Percentiles rank a stretch among this genome's conserved stretches.
These are phyloP conservation scores for Rallus limicola DNA, from an alignment of 2,113 vertebrate species.

Conservation along the genomic window DNA sequence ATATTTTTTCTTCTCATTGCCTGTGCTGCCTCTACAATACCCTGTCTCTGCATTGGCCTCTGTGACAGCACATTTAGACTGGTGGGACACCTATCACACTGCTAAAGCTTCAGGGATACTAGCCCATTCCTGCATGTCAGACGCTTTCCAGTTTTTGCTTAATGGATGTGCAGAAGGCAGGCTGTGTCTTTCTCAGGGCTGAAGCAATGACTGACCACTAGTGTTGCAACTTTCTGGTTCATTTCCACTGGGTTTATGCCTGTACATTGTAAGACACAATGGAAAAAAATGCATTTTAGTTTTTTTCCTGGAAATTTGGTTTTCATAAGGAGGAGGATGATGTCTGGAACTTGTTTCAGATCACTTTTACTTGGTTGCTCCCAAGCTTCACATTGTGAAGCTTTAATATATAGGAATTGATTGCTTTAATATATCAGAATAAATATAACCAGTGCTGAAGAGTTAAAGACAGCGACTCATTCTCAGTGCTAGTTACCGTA, in stretches of 20 bases:
- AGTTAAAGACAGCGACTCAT: background rate
- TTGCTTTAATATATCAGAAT: background rate
- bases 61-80: background rate
- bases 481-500: background rate
- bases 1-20: constrained; percentile 15
- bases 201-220: background rate
- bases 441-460: background rate
- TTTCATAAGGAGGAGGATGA: background rate
- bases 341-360: background rate
- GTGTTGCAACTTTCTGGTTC: background rate
- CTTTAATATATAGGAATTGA: background rate
- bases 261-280: background rate
- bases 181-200: background rate
- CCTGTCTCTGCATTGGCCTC: background rate
- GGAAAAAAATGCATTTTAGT: background rate
- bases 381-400: background rate
- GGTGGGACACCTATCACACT: background rate
- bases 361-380: background rate
- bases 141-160: background rate
- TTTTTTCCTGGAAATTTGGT: background rate
- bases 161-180: background rate
- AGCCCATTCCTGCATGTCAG: background rate
- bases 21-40: background rate
- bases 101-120: background rate
- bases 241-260: background rate